These are phyloP conservation scores for Plusia festucae DNA, from an alignment of 2,888 invertebrate species.

Conservation along the genomic window DNA sequence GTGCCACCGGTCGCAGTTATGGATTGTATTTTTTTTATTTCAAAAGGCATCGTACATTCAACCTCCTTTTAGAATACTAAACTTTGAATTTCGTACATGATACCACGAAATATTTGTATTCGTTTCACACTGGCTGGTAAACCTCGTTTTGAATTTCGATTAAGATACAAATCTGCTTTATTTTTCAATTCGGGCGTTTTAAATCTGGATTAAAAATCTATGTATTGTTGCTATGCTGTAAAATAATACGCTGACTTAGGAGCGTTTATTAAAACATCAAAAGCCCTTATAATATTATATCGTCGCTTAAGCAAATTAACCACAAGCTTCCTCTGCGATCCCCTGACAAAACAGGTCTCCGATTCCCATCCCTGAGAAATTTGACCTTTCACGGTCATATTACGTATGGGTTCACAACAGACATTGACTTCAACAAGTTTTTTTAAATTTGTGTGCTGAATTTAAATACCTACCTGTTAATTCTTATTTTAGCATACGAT, in stretches of 20 bases:
- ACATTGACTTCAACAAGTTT: slow-evolving; percentile 5
- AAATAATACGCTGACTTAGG: neutral
- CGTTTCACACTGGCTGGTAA: slow-evolving; percentile 37
- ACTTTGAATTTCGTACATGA: slow-evolving; percentile 46
- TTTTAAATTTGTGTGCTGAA: slow-evolving; percentile 4
- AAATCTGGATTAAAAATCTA: slow-evolving; percentile 11
- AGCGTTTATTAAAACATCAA: neutral
- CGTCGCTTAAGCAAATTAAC: neutral
- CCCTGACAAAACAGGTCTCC: slow-evolving; percentile 25
- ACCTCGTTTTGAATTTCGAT: slow-evolving; percentile 45
- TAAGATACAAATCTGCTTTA: slow-evolving; percentile 31
- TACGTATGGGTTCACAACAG: slow-evolving; percentile 14
- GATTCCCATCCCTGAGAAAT: slow-evolving; percentile 23
- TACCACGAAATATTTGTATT: slow-evolving; percentile 55
- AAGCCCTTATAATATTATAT: neutral
- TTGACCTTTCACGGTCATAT: slow-evolving; percentile 35
- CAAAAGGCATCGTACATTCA: slow-evolving; percentile 62
- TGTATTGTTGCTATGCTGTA: neutral
- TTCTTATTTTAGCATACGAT: neutral
- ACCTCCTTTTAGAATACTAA: slow-evolving; percentile 64
- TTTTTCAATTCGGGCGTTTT: slow-evolving; percentile 10
- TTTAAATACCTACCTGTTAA: neutral
- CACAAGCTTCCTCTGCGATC: slow-evolving; percentile 24
- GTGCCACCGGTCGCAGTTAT: slow-evolving; percentile 70
- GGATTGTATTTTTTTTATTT: slow-evolving; percentile 60